Evolutionary conservation across 2,888 invertebrate genomes (phyloP).

Genomic region (Phyto melanocephala): DNA sequence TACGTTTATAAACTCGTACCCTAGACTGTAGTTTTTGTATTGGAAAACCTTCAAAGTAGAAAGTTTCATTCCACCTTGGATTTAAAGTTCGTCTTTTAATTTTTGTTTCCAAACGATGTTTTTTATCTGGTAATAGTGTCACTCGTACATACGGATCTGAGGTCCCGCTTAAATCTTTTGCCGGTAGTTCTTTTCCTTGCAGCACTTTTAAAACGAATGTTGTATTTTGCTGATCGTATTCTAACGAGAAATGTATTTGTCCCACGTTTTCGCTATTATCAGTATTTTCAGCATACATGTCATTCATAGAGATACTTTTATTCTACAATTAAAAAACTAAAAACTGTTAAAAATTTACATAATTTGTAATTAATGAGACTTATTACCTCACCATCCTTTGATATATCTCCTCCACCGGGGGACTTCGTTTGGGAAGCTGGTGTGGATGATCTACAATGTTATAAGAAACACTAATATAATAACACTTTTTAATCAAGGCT

Average conservation of each 20-base stretch:
- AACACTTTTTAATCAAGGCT: too few relatives aligned
- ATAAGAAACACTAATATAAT: background rate
- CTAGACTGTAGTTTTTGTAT: constrained; percentile 95
- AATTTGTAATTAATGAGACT: background rate
- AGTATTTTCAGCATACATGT: constrained; percentile 96
- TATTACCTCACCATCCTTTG: constrained; percentile 29
- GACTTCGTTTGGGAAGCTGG: constrained; percentile 8
- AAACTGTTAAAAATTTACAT: background rate
- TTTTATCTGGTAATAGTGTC: constrained; percentile 93
- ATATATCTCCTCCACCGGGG: background rate
- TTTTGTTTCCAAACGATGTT: constrained; percentile 94
- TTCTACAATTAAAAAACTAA: constrained; percentile 80
- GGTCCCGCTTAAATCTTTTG: constrained; percentile 94
- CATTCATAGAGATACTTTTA: constrained; percentile 93
- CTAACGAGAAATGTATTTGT: constrained; percentile 95
- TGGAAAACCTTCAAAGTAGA: constrained; percentile 96
- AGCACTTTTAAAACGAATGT: constrained; percentile 93
- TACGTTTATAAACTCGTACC: constrained; percentile 78
- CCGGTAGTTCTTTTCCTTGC: constrained; percentile 96
- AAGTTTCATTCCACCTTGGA: constrained; percentile 96
- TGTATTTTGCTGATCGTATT: constrained; percentile 96
- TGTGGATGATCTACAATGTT: constrained; percentile 23
- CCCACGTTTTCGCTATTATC: constrained; percentile 96
- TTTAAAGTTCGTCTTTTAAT: constrained; percentile 93
- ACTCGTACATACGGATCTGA: constrained; percentile 95